phyloP scores from a whole-genome alignment of 53 echinoderm and acorn worm genomes.

The Echinometra lucunter region DNA sequence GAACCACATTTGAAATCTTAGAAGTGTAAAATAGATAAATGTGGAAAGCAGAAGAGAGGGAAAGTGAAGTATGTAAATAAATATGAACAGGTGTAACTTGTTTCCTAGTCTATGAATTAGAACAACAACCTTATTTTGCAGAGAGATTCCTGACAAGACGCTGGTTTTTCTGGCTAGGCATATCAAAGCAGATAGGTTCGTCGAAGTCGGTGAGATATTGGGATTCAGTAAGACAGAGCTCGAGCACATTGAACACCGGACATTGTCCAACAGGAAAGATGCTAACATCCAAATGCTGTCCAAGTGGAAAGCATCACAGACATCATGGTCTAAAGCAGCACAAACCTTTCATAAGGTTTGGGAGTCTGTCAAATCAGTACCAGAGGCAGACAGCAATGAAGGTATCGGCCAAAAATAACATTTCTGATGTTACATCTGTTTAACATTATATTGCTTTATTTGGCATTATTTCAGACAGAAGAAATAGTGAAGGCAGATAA shows the following conservation, averaged over 20 bases:
- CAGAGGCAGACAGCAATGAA: background rate
- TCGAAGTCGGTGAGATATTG: background rate
- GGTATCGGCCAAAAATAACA: background rate
- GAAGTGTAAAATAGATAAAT: background rate
- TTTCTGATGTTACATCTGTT: no score
- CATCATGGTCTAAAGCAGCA: background rate
- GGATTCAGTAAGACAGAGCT: background rate
- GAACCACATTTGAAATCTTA: background rate
- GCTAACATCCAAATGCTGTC: slow-evolving; percentile 1
- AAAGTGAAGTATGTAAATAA: no score
- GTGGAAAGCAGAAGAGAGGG: no score
- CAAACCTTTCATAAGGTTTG: background rate
- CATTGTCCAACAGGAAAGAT: background rate
- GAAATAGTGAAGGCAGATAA: no score
- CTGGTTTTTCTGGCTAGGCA: background rate
- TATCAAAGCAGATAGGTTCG: background rate
- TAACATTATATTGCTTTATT: no score
- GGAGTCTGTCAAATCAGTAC: background rate
- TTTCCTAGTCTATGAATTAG: no score
- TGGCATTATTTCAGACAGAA: no score
- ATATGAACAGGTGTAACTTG: no score
- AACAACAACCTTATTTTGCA: background rate
- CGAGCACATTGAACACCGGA: background rate
- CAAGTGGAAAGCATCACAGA: background rate
- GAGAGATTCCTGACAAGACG: background rate